Conservation (phyloP, 2,797 vertebrate species). For the Myotis planiceps region DNA sequence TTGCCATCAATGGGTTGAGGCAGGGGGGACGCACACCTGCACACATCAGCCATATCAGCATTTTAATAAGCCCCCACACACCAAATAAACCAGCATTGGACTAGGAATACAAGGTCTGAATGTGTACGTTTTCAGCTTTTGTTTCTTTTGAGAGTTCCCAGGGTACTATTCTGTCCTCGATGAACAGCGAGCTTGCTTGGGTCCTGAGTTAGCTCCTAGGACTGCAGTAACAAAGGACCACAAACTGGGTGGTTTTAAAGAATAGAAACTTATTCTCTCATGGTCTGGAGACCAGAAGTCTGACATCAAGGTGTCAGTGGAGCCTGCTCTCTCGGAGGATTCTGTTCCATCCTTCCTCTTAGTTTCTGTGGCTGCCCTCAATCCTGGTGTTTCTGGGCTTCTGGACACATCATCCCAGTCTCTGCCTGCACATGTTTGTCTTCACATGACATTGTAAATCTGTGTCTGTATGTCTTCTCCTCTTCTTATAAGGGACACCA, state of each 20-base stretch:
- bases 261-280: accelerated
- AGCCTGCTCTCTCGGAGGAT: accelerated
- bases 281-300: accelerated
- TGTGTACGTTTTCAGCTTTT: accelerated
- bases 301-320: accelerated
- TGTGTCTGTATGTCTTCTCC: neutral
- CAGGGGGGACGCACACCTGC: accelerated
- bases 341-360: accelerated
- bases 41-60: accelerated
- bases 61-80: neutral
- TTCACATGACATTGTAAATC: accelerated
- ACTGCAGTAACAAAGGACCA: accelerated
- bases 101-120: too few species aligned
- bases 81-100: accelerated
- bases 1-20: accelerated
- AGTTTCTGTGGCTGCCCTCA: accelerated
- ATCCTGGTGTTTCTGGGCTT: accelerated
- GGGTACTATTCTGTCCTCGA: accelerated
- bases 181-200: neutral
- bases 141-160: accelerated
- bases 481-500: neutral
- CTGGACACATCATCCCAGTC: too few species aligned
- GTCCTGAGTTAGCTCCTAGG: accelerated
- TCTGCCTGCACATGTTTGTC: neutral
- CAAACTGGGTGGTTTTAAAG: neutral